phyloP scores from a whole-genome alignment of 2,888 invertebrate genomes.

The Clitarchus hookeri region DNA sequence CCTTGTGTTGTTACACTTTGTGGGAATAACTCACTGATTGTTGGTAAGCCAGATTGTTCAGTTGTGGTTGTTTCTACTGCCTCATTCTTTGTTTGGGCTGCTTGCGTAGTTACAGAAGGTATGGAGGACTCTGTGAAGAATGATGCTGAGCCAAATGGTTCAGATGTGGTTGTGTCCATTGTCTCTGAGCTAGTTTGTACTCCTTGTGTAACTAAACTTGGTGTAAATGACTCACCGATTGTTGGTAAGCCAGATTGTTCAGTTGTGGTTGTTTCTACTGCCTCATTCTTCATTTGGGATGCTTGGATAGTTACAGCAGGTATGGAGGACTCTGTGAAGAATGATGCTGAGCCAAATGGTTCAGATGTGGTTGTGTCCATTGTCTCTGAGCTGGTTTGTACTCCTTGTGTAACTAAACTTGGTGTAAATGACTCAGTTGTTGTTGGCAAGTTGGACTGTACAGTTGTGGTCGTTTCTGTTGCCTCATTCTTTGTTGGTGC shows the following conservation, averaged over 20 bases:
- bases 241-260: background rate
- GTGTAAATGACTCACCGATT: background rate
- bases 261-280: conserved; percentile 29
- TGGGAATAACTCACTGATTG: background rate
- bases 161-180: conserved; percentile 6
- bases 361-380: conserved; percentile 30
- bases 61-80: conserved; percentile 7
- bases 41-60: background rate
- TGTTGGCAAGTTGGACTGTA: background rate
- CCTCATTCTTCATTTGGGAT: background rate
- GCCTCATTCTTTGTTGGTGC: background rate
- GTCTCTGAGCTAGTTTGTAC: background rate
- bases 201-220: background rate
- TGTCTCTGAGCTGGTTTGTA: background rate
- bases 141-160: background rate
- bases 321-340: too few species aligned
- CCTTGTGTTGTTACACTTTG: background rate
- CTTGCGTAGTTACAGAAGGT: background rate
- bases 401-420: background rate
- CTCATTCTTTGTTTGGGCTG: background rate
- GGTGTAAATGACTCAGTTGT: background rate
- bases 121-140: background rate
- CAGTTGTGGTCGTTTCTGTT: conserved; percentile 29
- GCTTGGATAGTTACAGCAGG: background rate
- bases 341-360: background rate